Percentiles rank a stretch among this genome's conserved stretches.
These are phyloP conservation scores for Todiramphus chloris DNA, from an alignment of 2,113 vertebrate genomes.

Conservation along the genomic window DNA sequence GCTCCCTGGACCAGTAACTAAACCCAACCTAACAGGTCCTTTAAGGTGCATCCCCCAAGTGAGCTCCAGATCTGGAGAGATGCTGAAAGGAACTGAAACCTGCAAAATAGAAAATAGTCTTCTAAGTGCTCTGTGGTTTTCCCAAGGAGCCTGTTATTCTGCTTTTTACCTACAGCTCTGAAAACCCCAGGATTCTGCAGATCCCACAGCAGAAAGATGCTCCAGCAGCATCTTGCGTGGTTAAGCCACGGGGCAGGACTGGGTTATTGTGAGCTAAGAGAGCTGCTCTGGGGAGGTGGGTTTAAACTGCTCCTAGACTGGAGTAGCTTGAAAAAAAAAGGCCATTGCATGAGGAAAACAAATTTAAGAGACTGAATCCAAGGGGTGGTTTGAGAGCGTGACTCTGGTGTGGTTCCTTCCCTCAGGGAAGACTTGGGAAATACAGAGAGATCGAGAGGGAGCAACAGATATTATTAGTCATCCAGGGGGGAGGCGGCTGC, in stretches of 20 bases:
- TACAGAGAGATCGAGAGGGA: conserved; percentile 23
- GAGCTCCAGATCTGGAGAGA: not conserved
- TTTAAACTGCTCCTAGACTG: not conserved
- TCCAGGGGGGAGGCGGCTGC: conserved; percentile 35
- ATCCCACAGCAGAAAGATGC: not conserved
- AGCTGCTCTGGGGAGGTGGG: not conserved
- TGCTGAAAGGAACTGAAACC: not conserved
- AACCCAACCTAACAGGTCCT: not conserved
- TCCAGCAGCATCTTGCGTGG: not conserved
- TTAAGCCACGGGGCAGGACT: not conserved
- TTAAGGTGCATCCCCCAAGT: not conserved
- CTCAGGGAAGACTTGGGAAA: conserved; percentile 19
- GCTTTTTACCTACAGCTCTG: not conserved
- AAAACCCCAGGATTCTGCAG: not conserved
- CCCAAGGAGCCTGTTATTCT: not conserved
- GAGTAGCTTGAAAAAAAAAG: not conserved
- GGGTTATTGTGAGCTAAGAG: not conserved
- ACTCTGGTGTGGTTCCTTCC: not conserved
- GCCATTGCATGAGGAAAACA: not conserved
- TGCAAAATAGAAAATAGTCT: not conserved
- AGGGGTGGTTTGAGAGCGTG: not conserved
- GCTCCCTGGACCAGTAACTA: not conserved
- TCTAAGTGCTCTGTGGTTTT: not conserved
- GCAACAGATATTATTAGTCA: conserved; percentile 56
- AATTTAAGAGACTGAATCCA: not conserved